Base-by-base conservation (phyloP, 2,797 vertebrate species). In the Miopithecus talapoin region DNA sequence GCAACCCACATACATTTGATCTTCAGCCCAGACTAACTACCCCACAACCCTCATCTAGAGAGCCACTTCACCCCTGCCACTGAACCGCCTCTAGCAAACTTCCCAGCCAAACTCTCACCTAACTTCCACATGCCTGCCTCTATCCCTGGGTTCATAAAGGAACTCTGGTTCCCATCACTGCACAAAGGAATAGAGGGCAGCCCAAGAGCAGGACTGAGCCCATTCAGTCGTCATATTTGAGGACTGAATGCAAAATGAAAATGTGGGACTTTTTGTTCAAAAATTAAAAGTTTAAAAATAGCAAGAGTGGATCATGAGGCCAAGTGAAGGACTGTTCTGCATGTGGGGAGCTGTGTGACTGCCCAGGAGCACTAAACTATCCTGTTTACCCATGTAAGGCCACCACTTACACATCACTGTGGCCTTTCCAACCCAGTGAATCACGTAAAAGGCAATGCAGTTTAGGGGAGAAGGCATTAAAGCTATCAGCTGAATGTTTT, bases 241-340 rank as follows among this genome's bases (percentile, higher is more conserved):
- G 5, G 13, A 85, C 50, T 64, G 83, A 84, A 39, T 41, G 6
- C 14, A 76, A 76, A 94, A 94, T 96, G 30, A 93, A 90, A 88
- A 84, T 9, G 22, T 92, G 43, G 17, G 61, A 78, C 7, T 19
- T 4, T 3, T 59, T 94, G 8, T 90, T 93, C 39, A 93, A 97
- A 96, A 91, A 28, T 55, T 48, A 93, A 96, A 10, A 88, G 80
- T 78, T 84, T 95, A 59, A 91, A 75, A 61, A 85, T 80, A 7
- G 43, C 55, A 4, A 79, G n/a, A 75, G 46, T 13, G 61, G 46
- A 92, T 19, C 14, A 91, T 68, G 88, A 96, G 92, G n/a, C 11
- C 46, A 91, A 90, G 17, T 70, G 1, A 8, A 70, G 24, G 36
- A 33, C 53, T 21, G 24, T 88, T 83, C 13, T 59, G 59, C 50